phyloP scores from a whole-genome alignment of 2,113 vertebrate genomes.

The Microtus montanus region DNA sequence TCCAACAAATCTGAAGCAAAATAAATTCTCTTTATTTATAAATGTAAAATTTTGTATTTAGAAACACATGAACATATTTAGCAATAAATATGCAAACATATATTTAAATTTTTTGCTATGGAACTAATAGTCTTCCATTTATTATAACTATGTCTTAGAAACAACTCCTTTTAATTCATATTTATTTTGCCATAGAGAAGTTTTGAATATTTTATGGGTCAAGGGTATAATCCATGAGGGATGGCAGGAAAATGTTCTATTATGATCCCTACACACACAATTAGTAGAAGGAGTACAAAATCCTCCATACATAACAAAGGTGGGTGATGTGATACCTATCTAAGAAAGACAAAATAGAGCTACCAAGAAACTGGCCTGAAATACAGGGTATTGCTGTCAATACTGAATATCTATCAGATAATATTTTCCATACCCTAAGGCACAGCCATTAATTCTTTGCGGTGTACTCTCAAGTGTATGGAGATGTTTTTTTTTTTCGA shows the following conservation, averaged over 20 bases:
- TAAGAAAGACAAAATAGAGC: background rate
- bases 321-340: background rate
- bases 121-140: too few relatives aligned
- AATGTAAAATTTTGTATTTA: conserved; percentile 4
- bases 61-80: background rate
- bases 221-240: too few relatives aligned
- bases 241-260: too few relatives aligned
- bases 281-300: background rate
- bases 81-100: background rate
- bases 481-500: background rate
- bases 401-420: background rate
- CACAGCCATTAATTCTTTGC: background rate
- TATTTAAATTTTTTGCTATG: too few relatives aligned
- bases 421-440: background rate
- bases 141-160: too few relatives aligned
- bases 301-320: background rate
- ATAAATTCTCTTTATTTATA: conserved; percentile 8
- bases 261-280: too few relatives aligned
- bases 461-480: background rate
- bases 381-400: background rate
- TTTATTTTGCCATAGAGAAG: too few relatives aligned
- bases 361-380: background rate
- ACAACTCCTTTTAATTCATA: too few relatives aligned
- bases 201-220: too few relatives aligned
- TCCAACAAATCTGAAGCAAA: too few relatives aligned